Conservation (phyloP, 1,140 invertebrate genomes). For the Gonioctena quinquepunctata region DNA sequence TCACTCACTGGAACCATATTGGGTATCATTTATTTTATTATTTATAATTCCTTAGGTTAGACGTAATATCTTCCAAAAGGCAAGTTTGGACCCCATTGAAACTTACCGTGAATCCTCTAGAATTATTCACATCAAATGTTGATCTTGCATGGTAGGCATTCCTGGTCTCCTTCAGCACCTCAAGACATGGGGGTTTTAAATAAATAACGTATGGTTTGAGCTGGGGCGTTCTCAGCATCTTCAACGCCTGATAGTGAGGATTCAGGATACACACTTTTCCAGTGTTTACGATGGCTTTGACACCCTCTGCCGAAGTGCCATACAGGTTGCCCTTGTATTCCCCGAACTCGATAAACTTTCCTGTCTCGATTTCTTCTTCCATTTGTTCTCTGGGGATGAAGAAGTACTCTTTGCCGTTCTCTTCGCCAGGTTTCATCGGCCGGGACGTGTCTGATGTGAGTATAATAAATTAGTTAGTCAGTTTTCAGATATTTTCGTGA, state of each 20-base stretch:
- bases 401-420: conserved; percentile 93
- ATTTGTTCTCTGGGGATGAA: conserved; percentile 89
- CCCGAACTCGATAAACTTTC: conserved; percentile 94
- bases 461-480: too few relatives aligned
- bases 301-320: conserved; percentile 89
- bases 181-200: conserved; percentile 87
- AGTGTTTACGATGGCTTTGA: conserved; percentile 79
- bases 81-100: too few relatives aligned
- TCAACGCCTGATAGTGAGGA: conserved; percentile 93
- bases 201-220: conserved; percentile 96
- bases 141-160: conserved; percentile 80
- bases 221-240: conserved; percentile 86
- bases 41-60: too few relatives aligned
- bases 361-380: conserved; percentile 86
- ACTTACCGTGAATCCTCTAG: conserved; percentile 85
- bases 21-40: too few relatives aligned
- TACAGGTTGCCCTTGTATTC: conserved; percentile 98
- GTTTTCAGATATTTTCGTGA: too few relatives aligned
- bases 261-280: conserved; percentile 92
- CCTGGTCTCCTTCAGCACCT: conserved; percentile 82
- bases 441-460: conserved; percentile 92
- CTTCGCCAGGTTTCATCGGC: conserved; percentile 78
- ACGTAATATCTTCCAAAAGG: too few relatives aligned
- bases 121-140: conserved; percentile 87
- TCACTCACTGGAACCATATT: too few relatives aligned